Percentiles rank a stretch among this genome's conserved stretches.
Evolutionary conservation across 2,888 invertebrate species (phyloP).

Genomic region (Cosmia trapezina): DNA sequence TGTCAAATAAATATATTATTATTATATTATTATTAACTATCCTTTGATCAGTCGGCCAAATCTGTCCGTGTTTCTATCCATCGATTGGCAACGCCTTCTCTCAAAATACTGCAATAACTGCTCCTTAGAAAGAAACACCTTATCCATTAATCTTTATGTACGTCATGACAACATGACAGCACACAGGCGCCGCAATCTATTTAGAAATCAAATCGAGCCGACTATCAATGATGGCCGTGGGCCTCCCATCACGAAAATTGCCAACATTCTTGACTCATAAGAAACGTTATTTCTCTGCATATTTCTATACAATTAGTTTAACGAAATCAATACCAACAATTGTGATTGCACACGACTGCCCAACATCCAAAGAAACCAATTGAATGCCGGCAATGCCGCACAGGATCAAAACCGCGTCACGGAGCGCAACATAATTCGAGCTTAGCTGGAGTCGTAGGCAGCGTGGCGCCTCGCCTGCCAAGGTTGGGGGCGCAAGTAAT

Average conservation of each 20-base stretch:
- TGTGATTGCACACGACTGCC: slow-evolving; percentile 17
- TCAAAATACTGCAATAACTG: slow-evolving; percentile 24
- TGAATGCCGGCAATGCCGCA: slow-evolving; percentile 37
- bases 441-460: slow-evolving; percentile 58
- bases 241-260: neutral
- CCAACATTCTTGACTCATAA: neutral
- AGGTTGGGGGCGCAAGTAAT: slow-evolving; percentile 53
- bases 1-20: too few relatives aligned
- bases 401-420: slow-evolving; percentile 54
- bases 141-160: neutral
- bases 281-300: neutral
- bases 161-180: slow-evolving; percentile 7
- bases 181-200: slow-evolving; percentile 14
- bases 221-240: slow-evolving; percentile 14
- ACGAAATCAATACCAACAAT: slow-evolving; percentile 20
- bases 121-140: neutral
- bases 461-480: slow-evolving; percentile 67
- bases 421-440: slow-evolving; percentile 54
- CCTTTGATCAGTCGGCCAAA: slow-evolving; percentile 16
- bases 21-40: too few relatives aligned
- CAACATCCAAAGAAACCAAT: slow-evolving; percentile 26
- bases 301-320: neutral
- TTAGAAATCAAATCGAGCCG: slow-evolving; percentile 22
- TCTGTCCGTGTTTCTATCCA: neutral
- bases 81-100: slow-evolving; percentile 15